Evolutionary conservation across 2,113 vertebrate genomes (phyloP), one percentile per base, ranked within the genome.

Genomic region (Rattus rattus): DNA sequence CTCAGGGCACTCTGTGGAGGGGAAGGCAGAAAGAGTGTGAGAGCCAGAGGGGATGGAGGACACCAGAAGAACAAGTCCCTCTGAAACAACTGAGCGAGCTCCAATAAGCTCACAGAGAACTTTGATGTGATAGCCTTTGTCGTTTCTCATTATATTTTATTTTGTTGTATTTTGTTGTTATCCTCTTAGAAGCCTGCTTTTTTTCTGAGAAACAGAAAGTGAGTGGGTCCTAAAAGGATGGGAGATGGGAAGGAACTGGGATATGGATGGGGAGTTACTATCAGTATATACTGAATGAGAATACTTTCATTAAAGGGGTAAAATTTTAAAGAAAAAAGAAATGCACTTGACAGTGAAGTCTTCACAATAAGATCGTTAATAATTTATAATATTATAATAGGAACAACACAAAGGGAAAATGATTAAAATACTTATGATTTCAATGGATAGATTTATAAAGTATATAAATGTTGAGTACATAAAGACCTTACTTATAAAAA

Each of bases 321-420:
- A 33, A 39, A n/a, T 24, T 24, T 59, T n/a, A n/a, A 61, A 26
- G 33, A 56, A 83, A 61, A 16, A 65, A 28, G 63, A 22, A 65
- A 75, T 69, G 73, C 20, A 14, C 26, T 36, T 61, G 24, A 67
- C 7, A 61, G 19, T 19, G 2, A 7, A 67, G 3, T 28, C 4
- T 11, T 54, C 16, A 30, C 22, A 43, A n/a, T 39, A 72, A 49
- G 9, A 36, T 86, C 56, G 39, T 28, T 67, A 39, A 2, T 30
- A 26, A 36, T 39, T 75, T 94, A 84, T 88, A 77, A 83, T 63
- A 28, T 75, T 94, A 84, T 88, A 77, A 83, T 63, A 28, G 30
- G 28, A 86, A 59, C 19, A 2, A 69, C 12, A 7, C 49, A 47
- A 43, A 85, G 33, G n/a, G 59, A 39, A 92, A 92, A 70, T 89